Conservation (phyloP, 2,888 invertebrate genomes). For the Dicranocentrus wangi region DNA sequence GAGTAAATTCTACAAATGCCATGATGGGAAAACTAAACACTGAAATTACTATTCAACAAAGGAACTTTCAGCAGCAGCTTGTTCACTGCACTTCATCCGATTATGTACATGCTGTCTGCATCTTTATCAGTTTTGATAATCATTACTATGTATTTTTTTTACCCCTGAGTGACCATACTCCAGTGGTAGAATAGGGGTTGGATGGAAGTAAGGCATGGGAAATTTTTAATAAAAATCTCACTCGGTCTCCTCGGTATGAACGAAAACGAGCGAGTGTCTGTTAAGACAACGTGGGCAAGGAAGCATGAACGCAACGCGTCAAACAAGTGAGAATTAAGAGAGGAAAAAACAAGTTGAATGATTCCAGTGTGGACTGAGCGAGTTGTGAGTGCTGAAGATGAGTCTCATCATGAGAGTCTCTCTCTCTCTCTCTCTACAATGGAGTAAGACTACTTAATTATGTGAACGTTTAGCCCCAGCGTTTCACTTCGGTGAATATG, state of each 20-base stretch:
- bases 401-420: too few relatives aligned
- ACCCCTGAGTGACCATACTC: not conserved
- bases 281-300: constrained; percentile 49
- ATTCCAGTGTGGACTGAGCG: constrained; percentile 21
- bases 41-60: too few relatives aligned
- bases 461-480: constrained; percentile 40
- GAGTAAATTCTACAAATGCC: not conserved
- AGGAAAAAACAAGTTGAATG: constrained; percentile 44
- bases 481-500: constrained; percentile 41
- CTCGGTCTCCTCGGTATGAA: constrained; percentile 4
- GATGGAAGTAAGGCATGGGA: constrained; percentile 10
- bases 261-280: constrained; percentile 20
- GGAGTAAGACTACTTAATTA: constrained; percentile 28
- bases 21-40: too few relatives aligned
- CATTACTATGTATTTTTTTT: constrained; percentile 13
- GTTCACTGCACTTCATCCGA: constrained; percentile 29
- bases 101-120: constrained; percentile 7
- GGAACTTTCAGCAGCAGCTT: too few relatives aligned
- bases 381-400: not conserved
- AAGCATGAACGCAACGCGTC: constrained; percentile 47
- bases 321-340: constrained; percentile 33
- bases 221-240: constrained; percentile 32
- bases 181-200: not conserved
- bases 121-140: not conserved
- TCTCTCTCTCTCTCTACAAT: too few relatives aligned